Percentiles rank a stretch among this genome's conserved stretches.
phyloP scores from a whole-genome alignment of 2,888 invertebrate species.

The Volucella inanis region DNA sequence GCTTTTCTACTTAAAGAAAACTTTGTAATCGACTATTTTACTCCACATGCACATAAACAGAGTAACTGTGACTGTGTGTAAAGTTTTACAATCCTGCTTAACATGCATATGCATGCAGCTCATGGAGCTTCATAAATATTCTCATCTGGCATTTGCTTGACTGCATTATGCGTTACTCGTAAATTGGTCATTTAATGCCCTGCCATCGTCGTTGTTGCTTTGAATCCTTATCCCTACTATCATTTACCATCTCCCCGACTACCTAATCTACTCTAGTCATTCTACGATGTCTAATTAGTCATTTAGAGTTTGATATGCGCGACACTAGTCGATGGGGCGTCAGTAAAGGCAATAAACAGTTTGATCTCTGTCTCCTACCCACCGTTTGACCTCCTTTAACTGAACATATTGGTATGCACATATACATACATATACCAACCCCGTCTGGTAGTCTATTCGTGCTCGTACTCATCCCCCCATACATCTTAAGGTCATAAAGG shows the following conservation, averaged over 20 bases:
- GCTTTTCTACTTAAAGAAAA: constrained; percentile 65
- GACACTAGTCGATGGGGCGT: constrained; percentile 69
- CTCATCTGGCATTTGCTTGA: constrained; percentile 61
- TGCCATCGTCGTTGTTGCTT: constrained; percentile 10
- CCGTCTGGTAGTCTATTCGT: neutral
- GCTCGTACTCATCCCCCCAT: neutral
- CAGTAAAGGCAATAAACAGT: constrained; percentile 48
- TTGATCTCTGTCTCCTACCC: constrained; percentile 46
- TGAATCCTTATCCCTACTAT: constrained; percentile 26
- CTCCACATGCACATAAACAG: neutral
- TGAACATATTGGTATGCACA: neutral
- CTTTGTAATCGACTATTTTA: constrained; percentile 60
- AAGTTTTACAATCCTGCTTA: constrained; percentile 62
- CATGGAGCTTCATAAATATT: constrained; percentile 71
- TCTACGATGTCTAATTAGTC: constrained; percentile 64
- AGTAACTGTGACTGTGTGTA: constrained; percentile 2
- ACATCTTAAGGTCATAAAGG: constrained; percentile 53
- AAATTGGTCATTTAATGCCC: constrained; percentile 74
- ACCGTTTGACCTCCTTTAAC: neutral
- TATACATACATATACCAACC: too few relatives aligned
- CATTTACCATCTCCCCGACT: neutral
- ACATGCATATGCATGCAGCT: constrained; percentile 73
- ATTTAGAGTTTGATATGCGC: constrained; percentile 71
- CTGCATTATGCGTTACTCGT: constrained; percentile 71
- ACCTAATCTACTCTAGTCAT: neutral